These are phyloP conservation scores for Microplitis demolitor DNA, from an alignment of 1,140 invertebrate species.

Conservation along the genomic window DNA sequence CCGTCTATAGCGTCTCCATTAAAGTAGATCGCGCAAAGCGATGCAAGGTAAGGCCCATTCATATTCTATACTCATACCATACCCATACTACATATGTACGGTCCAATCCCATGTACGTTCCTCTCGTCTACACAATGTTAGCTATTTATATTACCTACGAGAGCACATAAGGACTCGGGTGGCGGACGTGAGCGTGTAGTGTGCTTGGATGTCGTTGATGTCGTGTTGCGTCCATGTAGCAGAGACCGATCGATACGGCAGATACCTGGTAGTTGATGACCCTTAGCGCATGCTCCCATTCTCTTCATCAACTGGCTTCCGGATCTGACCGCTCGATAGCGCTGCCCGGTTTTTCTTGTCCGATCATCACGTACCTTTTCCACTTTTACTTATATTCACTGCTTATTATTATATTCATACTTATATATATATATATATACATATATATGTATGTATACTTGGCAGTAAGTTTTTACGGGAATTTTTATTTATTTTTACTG, in stretches of 20 bases:
- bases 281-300: constrained; percentile 47
- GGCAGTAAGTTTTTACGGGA: no score
- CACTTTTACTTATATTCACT: constrained; percentile 2
- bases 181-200: no score
- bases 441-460: no score
- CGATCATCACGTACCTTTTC: constrained; percentile 20
- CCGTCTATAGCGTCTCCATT: neutral
- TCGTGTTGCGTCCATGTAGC: neutral
- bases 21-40: constrained; percentile 24
- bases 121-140: neutral
- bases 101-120: no score
- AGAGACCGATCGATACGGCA: constrained; percentile 55
- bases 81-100: no score
- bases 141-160: constrained; percentile 7
- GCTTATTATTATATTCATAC: neutral
- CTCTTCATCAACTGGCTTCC: constrained; percentile 32
- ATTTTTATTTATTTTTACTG: neutral
- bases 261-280: constrained; percentile 44
- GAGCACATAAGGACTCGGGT: neutral
- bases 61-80: neutral
- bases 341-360: constrained; percentile 41
- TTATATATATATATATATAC: no score
- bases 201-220: no score
- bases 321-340: constrained; percentile 39
- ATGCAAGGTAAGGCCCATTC: constrained; percentile 14